Percentiles rank a stretch among this genome's conserved stretches.
Evolutionary conservation across 2,797 vertebrate species (phyloP).

Genomic region (Melanotaenia boesemani): DNA sequence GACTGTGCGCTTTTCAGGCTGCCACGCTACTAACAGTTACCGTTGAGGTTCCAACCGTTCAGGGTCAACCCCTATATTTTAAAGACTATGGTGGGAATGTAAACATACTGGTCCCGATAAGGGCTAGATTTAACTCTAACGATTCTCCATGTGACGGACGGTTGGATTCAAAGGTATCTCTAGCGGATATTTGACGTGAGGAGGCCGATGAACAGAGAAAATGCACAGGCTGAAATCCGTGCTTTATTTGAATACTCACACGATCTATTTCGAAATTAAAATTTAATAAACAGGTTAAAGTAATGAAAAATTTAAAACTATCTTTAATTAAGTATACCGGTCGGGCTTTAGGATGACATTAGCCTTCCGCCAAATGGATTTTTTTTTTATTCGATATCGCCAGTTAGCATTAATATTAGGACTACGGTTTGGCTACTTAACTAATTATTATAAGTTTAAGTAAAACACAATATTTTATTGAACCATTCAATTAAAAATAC

Average conservation of each 20-base stretch:
- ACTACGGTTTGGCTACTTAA: background rate
- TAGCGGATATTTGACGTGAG: conserved; percentile 1
- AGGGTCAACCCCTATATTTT: background rate
- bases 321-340: background rate
- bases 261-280: background rate
- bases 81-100: background rate
- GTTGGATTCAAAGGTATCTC: conserved; percentile 31
- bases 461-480: background rate
- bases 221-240: background rate
- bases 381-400: background rate
- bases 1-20: background rate
- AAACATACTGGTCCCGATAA: background rate
- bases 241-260: background rate
- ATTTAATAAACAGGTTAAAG: background rate
- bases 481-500: background rate
- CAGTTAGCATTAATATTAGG: background rate
- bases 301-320: background rate
- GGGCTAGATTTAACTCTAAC: background rate
- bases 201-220: conserved; percentile 37
- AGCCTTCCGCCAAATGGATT: conserved; percentile 27
- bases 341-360: background rate
- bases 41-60: background rate
- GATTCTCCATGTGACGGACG: conserved; percentile 39
- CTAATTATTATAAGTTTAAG: background rate
- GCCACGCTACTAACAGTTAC: no score